phyloP scores from a whole-genome alignment of 2,888 invertebrate species.

The Itoplectis maculator region DNA sequence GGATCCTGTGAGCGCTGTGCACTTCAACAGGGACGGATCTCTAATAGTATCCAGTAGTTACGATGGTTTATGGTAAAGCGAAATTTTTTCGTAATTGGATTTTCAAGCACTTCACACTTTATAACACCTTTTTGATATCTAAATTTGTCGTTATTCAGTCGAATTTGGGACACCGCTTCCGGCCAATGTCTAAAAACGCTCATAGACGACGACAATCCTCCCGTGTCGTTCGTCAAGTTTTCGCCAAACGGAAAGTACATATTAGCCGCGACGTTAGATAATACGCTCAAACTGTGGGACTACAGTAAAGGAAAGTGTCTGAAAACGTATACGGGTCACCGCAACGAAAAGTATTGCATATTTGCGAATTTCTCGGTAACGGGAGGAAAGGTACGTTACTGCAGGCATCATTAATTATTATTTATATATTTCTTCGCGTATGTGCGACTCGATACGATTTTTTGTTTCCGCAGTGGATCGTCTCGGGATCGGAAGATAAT shows the following conservation, averaged over 20 bases:
- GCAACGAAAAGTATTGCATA: conserved; percentile 99
- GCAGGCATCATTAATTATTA: no score
- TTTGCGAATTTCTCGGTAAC: conserved; percentile 99
- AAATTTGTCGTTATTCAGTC: conserved; percentile 87
- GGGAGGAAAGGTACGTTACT: conserved; percentile 95
- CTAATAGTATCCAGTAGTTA: conserved; percentile 99
- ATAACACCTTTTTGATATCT: not conserved
- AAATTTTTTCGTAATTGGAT: no score
- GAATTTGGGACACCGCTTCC: conserved; percentile 99
- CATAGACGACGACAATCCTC: conserved; percentile 99
- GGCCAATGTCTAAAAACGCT: conserved; percentile 99
- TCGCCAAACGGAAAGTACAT: conserved; percentile 99
- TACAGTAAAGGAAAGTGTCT: conserved; percentile 99
- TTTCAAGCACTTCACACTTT: not conserved
- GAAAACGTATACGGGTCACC: conserved; percentile 99
- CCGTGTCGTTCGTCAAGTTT: conserved; percentile 99
- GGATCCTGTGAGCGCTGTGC: conserved; percentile 99
- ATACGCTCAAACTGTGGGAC: conserved; percentile 99
- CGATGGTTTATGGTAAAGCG: conserved; percentile 96
- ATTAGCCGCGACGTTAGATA: conserved; percentile 98
- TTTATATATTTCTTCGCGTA: not conserved
- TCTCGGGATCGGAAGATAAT: conserved; percentile 99
- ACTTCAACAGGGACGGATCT: conserved; percentile 99
- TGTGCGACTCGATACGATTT: not conserved
- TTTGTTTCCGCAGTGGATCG: conserved; percentile 93